phyloP scores from a whole-genome alignment of 2,113 vertebrate genomes.

The Erpornis zantholeuca region DNA sequence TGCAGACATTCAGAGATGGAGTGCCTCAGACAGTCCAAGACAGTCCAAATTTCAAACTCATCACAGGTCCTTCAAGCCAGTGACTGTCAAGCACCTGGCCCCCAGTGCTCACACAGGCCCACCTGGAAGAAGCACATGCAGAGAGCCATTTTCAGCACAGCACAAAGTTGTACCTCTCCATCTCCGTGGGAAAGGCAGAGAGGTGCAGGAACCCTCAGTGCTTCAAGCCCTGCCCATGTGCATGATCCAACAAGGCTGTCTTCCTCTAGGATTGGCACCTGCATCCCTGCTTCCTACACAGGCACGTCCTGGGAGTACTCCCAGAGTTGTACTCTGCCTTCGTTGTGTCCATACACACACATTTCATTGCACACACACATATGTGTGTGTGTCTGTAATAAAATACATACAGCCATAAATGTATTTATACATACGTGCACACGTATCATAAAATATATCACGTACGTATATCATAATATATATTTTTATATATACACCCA shows the following conservation, averaged over 20 bases:
- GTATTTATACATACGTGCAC: neutral
- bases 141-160: neutral
- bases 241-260: neutral
- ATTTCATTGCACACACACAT: neutral
- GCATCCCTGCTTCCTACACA: neutral
- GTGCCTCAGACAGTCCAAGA: neutral
- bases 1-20: neutral
- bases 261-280: neutral
- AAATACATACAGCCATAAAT: neutral
- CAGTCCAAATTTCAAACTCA: neutral
- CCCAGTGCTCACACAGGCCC: neutral
- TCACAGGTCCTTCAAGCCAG: neutral
- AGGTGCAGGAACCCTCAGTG: neutral
- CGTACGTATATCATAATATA: accelerated
- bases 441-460: neutral
- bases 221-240: accelerated
- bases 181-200: neutral
- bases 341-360: accelerated
- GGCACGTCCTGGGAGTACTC: neutral
- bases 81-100: neutral
- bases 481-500: neutral
- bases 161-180: neutral
- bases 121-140: neutral
- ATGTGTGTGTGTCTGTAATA: accelerated
- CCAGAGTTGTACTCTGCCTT: neutral